Evolutionary conservation across 2,797 vertebrate genomes (phyloP).

Genomic region (Thaleichthys pacificus): DNA sequence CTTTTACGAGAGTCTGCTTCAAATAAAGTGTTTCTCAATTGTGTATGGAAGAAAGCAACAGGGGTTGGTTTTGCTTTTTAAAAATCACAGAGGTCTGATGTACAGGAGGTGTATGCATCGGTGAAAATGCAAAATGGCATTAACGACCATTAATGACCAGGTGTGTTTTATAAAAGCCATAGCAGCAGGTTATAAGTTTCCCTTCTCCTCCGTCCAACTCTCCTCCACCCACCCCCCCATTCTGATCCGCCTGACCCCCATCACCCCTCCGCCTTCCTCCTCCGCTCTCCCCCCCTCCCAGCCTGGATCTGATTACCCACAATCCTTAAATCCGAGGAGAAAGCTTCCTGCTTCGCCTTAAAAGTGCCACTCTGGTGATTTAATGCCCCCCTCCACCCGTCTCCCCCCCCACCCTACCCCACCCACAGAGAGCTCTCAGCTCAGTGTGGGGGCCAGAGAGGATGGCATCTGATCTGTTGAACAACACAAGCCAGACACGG

Average conservation of each 20-base stretch:
- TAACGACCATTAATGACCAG: constrained; percentile 51
- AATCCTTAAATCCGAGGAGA: constrained; percentile 51
- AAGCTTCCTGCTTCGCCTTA: constrained; percentile 53
- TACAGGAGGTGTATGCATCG: constrained; percentile 34
- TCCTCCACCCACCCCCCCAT: not conserved
- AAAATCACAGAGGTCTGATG: not conserved
- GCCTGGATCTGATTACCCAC: constrained; percentile 66
- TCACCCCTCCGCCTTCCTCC: not conserved
- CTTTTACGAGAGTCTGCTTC: too few species aligned
- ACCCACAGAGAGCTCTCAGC: constrained; percentile 12
- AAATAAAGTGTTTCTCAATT: too few species aligned
- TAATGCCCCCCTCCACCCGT: constrained; percentile 42
- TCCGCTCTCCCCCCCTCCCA: not conserved
- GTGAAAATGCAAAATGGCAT: constrained; percentile 38
- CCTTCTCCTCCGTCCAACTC: not conserved
- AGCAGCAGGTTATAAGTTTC: not conserved
- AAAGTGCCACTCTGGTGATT: constrained; percentile 56
- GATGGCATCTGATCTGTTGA: constrained; percentile 42
- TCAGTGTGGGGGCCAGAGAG: constrained; percentile 19
- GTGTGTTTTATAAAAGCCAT: constrained; percentile 32
- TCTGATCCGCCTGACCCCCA: constrained; percentile 10
- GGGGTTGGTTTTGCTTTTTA: not conserved
- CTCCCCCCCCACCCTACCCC: constrained; percentile 7
- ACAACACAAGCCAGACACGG: constrained; percentile 25
- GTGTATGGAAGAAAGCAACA: not conserved